Base-by-base conservation (phyloP, 2,797 vertebrate species). In the Siniperca obscura region DNA sequence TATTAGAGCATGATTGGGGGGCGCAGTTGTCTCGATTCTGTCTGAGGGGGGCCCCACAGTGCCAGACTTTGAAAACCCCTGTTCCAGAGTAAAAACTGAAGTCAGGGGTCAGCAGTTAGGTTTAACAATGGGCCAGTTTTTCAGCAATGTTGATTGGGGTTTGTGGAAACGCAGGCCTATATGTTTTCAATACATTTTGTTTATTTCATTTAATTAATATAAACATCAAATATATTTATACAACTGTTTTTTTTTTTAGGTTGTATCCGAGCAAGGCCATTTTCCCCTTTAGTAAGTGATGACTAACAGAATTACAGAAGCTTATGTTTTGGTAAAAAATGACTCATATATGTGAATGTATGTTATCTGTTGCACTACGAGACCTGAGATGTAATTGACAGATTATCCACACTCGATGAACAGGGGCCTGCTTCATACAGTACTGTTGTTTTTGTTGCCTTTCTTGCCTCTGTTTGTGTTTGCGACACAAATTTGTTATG, bases 391-490 rank as follows among this genome's bases (percentile, higher is more conserved):
- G 48, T 53, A n/a, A 11, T 12, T 19, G 22, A 40, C 67, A 70
- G 57, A 34, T 61, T 5, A 61, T 21, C 34, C 34, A 10, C 36
- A 11, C 19, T 38, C 1, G 9, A 36, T 27, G 25, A 19, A 70
- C 30, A 55, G 44, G 9, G 1, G 7, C 2, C 50, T 13, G 65
- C 27, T 52, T 22, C 27, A 3, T 14, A 27, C 48, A 16, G 21
- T 2, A 3, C 48, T 17, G 36, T 56, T 56, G 68, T 27, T 70
- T 25, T 40, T 19, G 67, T 66, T 66, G n/a, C 25, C 25, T 17
- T 30, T 30, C 30, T 30, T 7, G n/a, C 52, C 68, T 70, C 68
- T 56, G 52, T 56, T 56, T 42, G 68, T 42, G 68, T 56, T 27
- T 38, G 67, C 4, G 0, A 55, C 36, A 27, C n/a, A 19, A 0